Percentiles rank a stretch among this genome's conserved stretches.
These are phyloP conservation scores for Cardiocondyla obscurior DNA, from an alignment of 1,140 invertebrate genomes.

Conservation along the genomic window DNA sequence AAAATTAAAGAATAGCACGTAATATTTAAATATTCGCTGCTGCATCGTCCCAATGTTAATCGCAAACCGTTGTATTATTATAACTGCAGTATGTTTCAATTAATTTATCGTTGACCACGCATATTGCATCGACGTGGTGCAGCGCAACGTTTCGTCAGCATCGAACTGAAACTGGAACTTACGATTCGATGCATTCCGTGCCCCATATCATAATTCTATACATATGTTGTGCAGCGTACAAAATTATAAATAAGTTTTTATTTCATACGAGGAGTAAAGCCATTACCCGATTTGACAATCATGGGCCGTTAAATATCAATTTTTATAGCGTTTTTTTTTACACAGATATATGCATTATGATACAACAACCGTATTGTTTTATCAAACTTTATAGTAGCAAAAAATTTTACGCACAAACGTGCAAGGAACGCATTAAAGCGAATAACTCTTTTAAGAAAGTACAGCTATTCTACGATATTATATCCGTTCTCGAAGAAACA, in stretches of 20 bases:
- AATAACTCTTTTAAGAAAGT: not conserved
- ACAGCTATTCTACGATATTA: not conserved
- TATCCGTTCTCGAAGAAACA: not conserved
- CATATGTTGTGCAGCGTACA: not conserved
- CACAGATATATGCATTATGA: not conserved
- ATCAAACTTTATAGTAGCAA: not conserved
- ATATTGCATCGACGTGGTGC: not conserved
- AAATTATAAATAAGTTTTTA: constrained; percentile 18
- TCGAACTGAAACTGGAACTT: constrained; percentile 1
- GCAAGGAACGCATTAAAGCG: not conserved
- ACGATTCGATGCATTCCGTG: not conserved
- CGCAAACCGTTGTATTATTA: not conserved
- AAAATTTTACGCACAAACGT: not conserved
- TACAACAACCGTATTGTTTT: not conserved
- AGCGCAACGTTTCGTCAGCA: not conserved
- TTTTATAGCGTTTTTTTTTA: not conserved
- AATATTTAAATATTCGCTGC: not conserved
- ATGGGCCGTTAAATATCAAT: not conserved
- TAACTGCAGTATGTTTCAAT: not conserved
- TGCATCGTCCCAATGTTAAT: not conserved
- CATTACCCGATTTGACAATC: not conserved
- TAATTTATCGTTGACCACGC: not conserved
- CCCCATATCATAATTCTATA: too few species aligned
- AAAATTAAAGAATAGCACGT: not conserved
- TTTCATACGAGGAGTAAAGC: not conserved